Percentiles rank a stretch among this genome's conserved stretches.
Evolutionary conservation across 2,888 invertebrate genomes (phyloP).

Genomic region (Nephrotoma guestfalica): DNA sequence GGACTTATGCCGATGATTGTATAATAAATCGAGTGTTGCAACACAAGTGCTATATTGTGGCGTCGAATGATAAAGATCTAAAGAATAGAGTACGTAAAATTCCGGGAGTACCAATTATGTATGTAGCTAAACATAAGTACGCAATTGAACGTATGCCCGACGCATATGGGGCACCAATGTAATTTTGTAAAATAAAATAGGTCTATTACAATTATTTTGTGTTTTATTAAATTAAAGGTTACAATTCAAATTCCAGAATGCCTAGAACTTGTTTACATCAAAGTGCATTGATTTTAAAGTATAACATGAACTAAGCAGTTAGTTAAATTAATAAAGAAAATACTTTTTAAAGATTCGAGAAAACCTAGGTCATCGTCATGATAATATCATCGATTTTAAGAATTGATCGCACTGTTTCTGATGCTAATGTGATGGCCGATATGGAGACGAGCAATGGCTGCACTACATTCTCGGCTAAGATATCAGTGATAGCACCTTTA

Average conservation of each 20-base stretch:
- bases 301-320: not conserved
- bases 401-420: conserved; percentile 94
- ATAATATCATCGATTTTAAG: conserved; percentile 99
- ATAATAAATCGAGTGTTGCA: conserved; percentile 89
- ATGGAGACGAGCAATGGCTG: conserved; percentile 93
- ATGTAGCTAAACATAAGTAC: conserved; percentile 79
- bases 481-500: conserved; percentile 91
- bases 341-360: conserved; percentile 16
- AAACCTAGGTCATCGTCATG: not conserved
- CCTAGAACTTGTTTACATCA: not conserved
- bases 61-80: conserved; percentile 95
- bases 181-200: not conserved
- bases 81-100: conserved; percentile 92
- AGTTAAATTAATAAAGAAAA: not conserved
- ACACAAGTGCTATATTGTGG: conserved; percentile 99
- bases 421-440: conserved; percentile 83
- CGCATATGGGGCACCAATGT: conserved; percentile 58
- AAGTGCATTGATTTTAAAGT: not conserved
- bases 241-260: not conserved
- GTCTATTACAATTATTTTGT: not conserved
- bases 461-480: conserved; percentile 91
- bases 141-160: conserved; percentile 98
- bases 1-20: conserved; percentile 98
- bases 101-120: conserved; percentile 99
- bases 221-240: conserved; percentile 1